These are phyloP conservation scores for Callionymus lyra DNA, from an alignment of 2,113 vertebrate species.

Conservation along the genomic window DNA sequence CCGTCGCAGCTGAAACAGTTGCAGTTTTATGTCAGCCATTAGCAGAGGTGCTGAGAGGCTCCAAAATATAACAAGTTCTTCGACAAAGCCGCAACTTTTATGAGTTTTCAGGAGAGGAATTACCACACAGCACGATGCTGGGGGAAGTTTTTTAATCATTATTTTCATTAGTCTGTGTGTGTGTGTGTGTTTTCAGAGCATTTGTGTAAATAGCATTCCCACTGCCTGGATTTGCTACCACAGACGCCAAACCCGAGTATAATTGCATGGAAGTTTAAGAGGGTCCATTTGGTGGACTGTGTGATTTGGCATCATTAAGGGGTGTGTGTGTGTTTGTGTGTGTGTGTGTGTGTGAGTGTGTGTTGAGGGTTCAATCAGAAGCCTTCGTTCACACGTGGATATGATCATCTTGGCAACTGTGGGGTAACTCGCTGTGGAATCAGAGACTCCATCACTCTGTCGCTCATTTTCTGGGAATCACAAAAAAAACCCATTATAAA, in stretches of 20 bases:
- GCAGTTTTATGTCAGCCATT: constrained; percentile 31
- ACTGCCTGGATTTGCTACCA: constrained; percentile 31
- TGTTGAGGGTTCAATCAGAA: too few species aligned
- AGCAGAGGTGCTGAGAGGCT: constrained; percentile 40
- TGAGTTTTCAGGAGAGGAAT: constrained; percentile 25
- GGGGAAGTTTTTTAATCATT: constrained; percentile 7
- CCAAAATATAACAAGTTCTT: constrained; percentile 26
- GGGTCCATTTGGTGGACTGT: constrained; percentile 29
- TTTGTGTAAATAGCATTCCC: constrained; percentile 27
- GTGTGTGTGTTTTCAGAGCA: constrained; percentile 21
- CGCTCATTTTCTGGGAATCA: too few species aligned
- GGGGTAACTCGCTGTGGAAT: too few species aligned
- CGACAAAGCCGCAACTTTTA: constrained; percentile 40
- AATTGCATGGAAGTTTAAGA: constrained; percentile 47
- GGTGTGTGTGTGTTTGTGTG: constrained; percentile 1
- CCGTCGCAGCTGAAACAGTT: constrained; percentile 20
- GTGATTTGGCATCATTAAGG: constrained; percentile 19
- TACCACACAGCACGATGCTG: constrained; percentile 38
- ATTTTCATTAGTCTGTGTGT: constrained; percentile 4
- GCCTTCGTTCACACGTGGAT: too few species aligned
- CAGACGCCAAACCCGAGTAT: constrained; percentile 38
- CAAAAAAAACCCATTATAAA: too few species aligned
- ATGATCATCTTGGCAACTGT: too few species aligned
- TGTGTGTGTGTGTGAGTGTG: constrained; percentile 3
- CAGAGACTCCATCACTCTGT: too few species aligned